Evolutionary conservation across 2,113 vertebrate species (phyloP), one percentile per base, ranked within the genome.

Genomic region (Myotis davidii): DNA sequence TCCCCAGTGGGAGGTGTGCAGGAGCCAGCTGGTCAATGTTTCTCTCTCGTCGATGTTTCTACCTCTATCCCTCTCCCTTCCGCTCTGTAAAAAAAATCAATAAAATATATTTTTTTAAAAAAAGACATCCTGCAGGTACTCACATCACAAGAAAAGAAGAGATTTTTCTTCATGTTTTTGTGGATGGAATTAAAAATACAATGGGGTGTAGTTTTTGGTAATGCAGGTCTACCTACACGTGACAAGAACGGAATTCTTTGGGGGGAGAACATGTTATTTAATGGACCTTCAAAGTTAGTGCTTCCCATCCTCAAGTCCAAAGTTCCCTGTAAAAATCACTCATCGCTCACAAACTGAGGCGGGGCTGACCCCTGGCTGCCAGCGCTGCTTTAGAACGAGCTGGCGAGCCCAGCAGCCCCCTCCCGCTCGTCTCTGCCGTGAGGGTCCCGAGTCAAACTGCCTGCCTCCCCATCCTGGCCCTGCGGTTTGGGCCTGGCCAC

Each of bases 171-270:
- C 61, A 21, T 11, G 1, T 34, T 34, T 14, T 45, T 85, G 84
- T 34, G 45, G 39, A 74, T n/a, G 14, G 73, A 77, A 64, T 74
- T 39, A 25, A 73, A 94, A 86, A 34, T 8, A 37, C 8, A 56
- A 29, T 25, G 6, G 16, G 20, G 2, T 42, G 7, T 9, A 9
- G 5, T n/a, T 67, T 70, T 88, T 69, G 48, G 45, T 21, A 16
- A 20, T 29, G 11, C 3, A 65, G 61, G 16, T 23, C n/a, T 83
- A 3, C 9, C n/a, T 83, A 3, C 9, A 0, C 3, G 0, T 3
- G 2, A 37, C 37, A 50, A 92, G 67, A 64, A 13, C 32, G 1
- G 16, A 48, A 25, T 59, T 59, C 14, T 32, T 25, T 82, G n/a
- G 77, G 11, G 45, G 81, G 16, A 78, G 34, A 67, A 10, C 7